These are phyloP conservation scores for Dorcus hopei DNA, from an alignment of 2,888 invertebrate genomes.

Conservation along the genomic window DNA sequence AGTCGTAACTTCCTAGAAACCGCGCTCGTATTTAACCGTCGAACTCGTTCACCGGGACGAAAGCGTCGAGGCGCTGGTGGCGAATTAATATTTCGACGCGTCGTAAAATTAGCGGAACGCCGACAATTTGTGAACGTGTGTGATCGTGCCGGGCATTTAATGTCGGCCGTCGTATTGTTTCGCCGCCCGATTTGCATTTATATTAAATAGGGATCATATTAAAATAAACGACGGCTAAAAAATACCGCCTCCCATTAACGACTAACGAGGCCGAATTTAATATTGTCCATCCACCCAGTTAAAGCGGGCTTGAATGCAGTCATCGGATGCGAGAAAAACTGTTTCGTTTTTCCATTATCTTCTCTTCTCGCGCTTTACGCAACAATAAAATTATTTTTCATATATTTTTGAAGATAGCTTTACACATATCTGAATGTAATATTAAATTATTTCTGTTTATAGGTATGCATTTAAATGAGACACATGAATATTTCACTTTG, in stretches of 20 bases:
- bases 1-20: background rate
- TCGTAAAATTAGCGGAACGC: background rate
- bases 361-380: too few relatives aligned
- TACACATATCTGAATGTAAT: too few relatives aligned
- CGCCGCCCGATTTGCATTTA: background rate
- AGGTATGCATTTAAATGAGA: too few relatives aligned
- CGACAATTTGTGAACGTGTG: background rate
- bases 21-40: background rate
- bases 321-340: too few relatives aligned
- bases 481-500: too few relatives aligned
- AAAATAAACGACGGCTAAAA: background rate
- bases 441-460: too few relatives aligned
- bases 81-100: background rate
- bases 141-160: conserved; percentile 2
- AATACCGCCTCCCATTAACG: background rate
- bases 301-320: too few relatives aligned
- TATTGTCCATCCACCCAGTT: background rate
- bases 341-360: too few relatives aligned
- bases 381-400: too few relatives aligned
- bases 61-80: background rate
- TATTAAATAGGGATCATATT: background rate
- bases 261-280: background rate
- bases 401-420: too few relatives aligned
- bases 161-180: background rate
- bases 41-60: background rate